Base-by-base conservation (phyloP, 1,140 invertebrate species). In the Drosophila teissieri region DNA sequence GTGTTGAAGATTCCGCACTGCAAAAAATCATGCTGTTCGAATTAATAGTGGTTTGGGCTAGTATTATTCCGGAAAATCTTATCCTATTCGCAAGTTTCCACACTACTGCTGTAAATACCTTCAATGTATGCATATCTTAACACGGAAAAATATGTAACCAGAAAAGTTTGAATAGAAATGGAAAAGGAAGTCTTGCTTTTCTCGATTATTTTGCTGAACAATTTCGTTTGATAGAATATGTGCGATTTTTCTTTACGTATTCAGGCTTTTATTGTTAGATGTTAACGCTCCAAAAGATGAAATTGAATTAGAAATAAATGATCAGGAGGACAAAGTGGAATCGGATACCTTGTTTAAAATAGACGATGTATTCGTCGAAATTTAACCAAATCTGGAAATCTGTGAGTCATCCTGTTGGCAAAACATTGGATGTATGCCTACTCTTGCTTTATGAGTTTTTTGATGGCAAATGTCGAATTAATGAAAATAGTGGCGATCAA, bases 201-300 rank as follows among this genome's bases (percentile, higher is more conserved):
- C 5, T 27, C 6, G 0, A 7, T 27, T 27, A 1, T 27, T 27
- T 27, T 27, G 7, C 7, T 27, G 6, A 27, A 10, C 10, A 31
- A 8, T 31, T 2, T 7, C 7, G 1, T 19, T 19, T 10, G 31
- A 31, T 31, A 31, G 31, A 31, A 31, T 31, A 31, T 8, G 31
- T 31, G 31, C 7, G 7, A 14, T 4, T 3, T 39, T 14, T 4
- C 1, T 22, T 24, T 53, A 2, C 2, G 2, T 7, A 19, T 44
- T 56, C 72, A 96, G 95, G 79, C 91, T 97, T 76, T 91, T 95
- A 31, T 91, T 94, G 55, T 92, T 97, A 68, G 96, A 97, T 93
- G 95, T 96, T 0, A 94, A 94, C 90, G 93, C 94, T 46, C 94
- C 95, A 36, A 93, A 93, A 56, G 92, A 93, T 61, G 93, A 94